Evolutionary conservation across 2,888 invertebrate genomes (phyloP), one percentile per base, ranked within the genome.

Genomic region (Schizotus pectinicornis): DNA sequence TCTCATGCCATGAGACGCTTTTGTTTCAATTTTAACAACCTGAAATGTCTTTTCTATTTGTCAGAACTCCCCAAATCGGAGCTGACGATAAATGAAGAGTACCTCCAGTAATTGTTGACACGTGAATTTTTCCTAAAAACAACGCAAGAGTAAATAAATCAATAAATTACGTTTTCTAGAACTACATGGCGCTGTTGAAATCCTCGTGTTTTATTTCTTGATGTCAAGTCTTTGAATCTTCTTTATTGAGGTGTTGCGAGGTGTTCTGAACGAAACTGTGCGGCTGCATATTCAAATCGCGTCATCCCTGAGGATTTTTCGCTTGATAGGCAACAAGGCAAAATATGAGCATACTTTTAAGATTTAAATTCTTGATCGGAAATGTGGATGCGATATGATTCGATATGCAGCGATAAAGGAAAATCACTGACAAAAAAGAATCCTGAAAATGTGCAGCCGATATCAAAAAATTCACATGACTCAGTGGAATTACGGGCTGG

Each of bases 251-350:
- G 22, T 22, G 22, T 22, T 22, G 22, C 13, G 14, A 13, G 13
- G 13, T 39, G 7, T 39, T 39, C 13, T 13, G 13, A 39, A 39
- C 13, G 39, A 13, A 39, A 12, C 12, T 22, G 7, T 22, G 13
- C 36, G 38, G 47, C 42, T 57, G 57, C 46, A 47, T 37, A 57
- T 52, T 57, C 52, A 57, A 57, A 52, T 52, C 42, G 11, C 45
- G 42, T 32, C 37, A 42, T 48, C 33, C 43, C 37, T 38, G 8
- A 12, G 51, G 51, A 35, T 34, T 52, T 52, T 50, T 57, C 57
- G 52, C 57, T 52, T 57, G 57, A 57, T 51, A 52, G 52, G 33
- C 52, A 58, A 58, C 58, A 49, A 58, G 48, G 41, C 54, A 54
- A 58, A 34, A 53, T 58, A 58, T 41, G 53, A 47, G 35, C 49